Conservation (phyloP, 2,113 vertebrate genomes). For the Formicarius rufipectus region DNA sequence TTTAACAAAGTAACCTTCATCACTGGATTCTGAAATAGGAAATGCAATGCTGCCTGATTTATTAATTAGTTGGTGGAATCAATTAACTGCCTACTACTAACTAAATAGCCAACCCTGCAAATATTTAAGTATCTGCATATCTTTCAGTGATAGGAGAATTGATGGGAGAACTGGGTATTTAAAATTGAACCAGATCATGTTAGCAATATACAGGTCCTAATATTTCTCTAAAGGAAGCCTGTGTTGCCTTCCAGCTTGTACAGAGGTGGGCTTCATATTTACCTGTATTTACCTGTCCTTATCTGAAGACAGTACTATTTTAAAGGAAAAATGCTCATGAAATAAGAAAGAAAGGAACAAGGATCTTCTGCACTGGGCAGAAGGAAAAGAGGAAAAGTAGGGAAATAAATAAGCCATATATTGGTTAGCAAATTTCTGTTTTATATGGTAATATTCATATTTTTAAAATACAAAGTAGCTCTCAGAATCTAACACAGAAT, state of each 20-base stretch:
- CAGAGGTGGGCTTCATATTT: not conserved
- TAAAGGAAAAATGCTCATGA: not conserved
- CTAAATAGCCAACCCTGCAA: not conserved
- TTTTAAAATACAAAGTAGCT: not conserved
- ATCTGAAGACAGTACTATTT: not conserved
- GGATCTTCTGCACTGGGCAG: not conserved
- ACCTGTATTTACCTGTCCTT: not conserved
- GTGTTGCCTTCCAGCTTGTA: not conserved
- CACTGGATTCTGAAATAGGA: constrained; percentile 1
- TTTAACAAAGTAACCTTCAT: constrained; percentile 1
- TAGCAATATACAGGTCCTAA: not conserved
- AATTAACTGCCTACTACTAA: constrained; percentile 17
- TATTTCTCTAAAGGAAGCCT: not conserved
- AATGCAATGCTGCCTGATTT: not conserved
- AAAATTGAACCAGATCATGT: not conserved
- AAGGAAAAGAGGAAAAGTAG: not conserved
- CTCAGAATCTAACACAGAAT: not conserved
- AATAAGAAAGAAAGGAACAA: not conserved
- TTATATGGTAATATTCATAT: not conserved
- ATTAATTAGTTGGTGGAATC: constrained; percentile 34
- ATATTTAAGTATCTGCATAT: not conserved
- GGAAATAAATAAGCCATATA: not conserved
- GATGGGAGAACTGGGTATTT: not conserved
- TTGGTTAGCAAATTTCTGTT: not conserved
- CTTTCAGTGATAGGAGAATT: not conserved